These are phyloP conservation scores for Nannobrachium achirus DNA, from an alignment of 2,113 vertebrate species.

Conservation along the genomic window DNA sequence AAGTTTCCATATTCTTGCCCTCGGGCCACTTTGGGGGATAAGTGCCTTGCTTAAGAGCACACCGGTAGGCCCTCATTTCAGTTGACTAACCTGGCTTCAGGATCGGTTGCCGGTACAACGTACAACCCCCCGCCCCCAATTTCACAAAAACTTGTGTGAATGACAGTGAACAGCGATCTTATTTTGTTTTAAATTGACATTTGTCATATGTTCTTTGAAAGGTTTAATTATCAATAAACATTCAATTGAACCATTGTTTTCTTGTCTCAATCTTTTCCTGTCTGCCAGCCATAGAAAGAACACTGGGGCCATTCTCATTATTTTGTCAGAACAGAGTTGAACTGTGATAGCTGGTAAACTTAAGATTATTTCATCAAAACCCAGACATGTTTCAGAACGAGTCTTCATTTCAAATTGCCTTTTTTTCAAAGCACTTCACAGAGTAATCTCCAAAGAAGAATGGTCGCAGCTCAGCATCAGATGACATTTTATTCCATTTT, in stretches of 20 bases:
- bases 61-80: conserved; percentile 63
- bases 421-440: neutral
- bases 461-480: conserved; percentile 53
- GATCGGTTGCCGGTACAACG: conserved; percentile 74
- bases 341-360: neutral
- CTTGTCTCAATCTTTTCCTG: conserved; percentile 52
- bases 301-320: neutral
- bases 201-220: conserved; percentile 71
- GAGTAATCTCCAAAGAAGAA: conserved; percentile 29
- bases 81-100: conserved; percentile 65
- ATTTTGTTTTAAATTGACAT: conserved; percentile 74
- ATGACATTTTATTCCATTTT: conserved; percentile 73
- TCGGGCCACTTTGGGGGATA: conserved; percentile 64
- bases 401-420: neutral
- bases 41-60: conserved; percentile 76
- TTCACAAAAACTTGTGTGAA: conserved; percentile 73
- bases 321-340: neutral
- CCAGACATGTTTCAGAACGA: neutral
- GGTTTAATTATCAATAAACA: conserved; percentile 75
- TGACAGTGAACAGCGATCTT: conserved; percentile 61
- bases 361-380: neutral
- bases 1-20: conserved; percentile 57
- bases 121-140: conserved; percentile 42
- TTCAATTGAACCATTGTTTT: conserved; percentile 46
- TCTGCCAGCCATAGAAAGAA: no score